Evolutionary conservation across 2,888 invertebrate genomes (phyloP).

Genomic region (Rhabditophanes sp.): DNA sequence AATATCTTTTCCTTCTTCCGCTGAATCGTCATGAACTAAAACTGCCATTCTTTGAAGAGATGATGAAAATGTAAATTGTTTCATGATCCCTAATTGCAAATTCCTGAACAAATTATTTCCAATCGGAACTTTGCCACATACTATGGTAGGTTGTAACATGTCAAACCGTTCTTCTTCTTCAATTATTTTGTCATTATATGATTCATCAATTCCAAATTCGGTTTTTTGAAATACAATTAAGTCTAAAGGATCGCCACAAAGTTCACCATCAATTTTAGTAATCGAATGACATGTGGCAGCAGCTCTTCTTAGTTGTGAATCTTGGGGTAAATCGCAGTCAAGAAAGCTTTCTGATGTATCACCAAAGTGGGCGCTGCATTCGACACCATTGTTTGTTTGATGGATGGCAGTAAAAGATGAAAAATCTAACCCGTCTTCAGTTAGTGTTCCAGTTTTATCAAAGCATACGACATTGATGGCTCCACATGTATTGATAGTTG

Average conservation of each 20-base stretch:
- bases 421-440: conserved; percentile 44
- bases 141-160: conserved; percentile 47
- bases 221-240: conserved; percentile 51
- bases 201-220: conserved; percentile 46
- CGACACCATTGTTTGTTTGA: background rate
- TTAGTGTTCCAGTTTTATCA: conserved; percentile 48
- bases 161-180: conserved; percentile 46
- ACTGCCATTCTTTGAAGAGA: conserved; percentile 51
- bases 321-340: conserved; percentile 19
- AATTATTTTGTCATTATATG: conserved; percentile 14
- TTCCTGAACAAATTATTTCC: too few relatives aligned
- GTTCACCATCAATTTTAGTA: conserved; percentile 61
- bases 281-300: conserved; percentile 33
- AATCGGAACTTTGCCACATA: too few relatives aligned
- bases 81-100: too few relatives aligned
- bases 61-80: conserved; percentile 44
- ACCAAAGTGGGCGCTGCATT: conserved; percentile 12
- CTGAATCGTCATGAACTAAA: conserved; percentile 43
- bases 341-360: conserved; percentile 25
- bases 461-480: conserved; percentile 48
- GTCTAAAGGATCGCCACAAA: conserved; percentile 84
- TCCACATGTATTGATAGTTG: conserved; percentile 49
- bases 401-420: conserved; percentile 18
- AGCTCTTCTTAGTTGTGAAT: conserved; percentile 28
- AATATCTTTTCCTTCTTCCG: conserved; percentile 37